These are phyloP conservation scores for Cossypha heuglini DNA, from an alignment of 2,797 vertebrate species.

Conservation along the genomic window DNA sequence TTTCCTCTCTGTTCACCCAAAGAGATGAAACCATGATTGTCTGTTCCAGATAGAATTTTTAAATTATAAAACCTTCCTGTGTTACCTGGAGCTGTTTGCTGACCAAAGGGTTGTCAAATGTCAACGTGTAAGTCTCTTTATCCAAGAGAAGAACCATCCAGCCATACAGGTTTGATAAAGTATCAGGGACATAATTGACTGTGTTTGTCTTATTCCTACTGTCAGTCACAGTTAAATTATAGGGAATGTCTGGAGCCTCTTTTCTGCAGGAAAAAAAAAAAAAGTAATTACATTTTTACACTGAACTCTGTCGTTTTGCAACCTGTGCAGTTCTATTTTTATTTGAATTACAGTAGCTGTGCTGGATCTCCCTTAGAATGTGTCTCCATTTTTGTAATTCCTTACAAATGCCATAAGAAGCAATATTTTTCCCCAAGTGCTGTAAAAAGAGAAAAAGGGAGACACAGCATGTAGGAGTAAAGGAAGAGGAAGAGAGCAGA, in stretches of 20 bases:
- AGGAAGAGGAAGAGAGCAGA: background rate
- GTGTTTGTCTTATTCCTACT: constrained; percentile 68
- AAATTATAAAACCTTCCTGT: background rate
- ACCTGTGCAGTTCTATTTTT: background rate
- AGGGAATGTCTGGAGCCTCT: constrained; percentile 24
- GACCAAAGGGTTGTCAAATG: constrained; percentile 41
- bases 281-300: background rate
- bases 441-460: background rate
- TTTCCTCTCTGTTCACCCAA: background rate
- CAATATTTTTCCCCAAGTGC: background rate
- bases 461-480: background rate
- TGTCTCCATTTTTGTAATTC: background rate
- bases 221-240: constrained; percentile 71
- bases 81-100: constrained; percentile 70
- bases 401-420: background rate
- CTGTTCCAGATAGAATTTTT: background rate
- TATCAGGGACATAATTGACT: constrained; percentile 70
- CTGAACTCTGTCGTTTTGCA: background rate
- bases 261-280: constrained; percentile 43
- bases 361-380: background rate
- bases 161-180: constrained; percentile 68
- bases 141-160: constrained; percentile 77
- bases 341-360: background rate
- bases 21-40: background rate
- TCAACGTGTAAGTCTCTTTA: constrained; percentile 63